A percentile compares a stretch with the other conserved stretches of the same genome.
These are phyloP conservation scores for Jacana jacana DNA, from an alignment of 2,113 vertebrate genomes.

Conservation along the genomic window DNA sequence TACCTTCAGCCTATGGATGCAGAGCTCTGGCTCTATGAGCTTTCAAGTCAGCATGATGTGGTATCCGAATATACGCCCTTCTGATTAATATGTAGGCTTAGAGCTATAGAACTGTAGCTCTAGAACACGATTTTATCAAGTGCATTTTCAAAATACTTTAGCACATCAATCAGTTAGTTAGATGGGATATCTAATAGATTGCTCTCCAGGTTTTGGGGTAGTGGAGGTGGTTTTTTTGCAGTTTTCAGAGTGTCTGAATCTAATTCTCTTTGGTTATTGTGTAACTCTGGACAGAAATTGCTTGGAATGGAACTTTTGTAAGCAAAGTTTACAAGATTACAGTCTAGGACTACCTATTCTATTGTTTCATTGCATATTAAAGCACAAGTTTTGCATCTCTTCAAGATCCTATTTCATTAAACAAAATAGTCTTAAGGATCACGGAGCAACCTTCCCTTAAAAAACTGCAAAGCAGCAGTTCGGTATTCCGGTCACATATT, in stretches of 20 bases:
- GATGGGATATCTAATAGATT: background rate
- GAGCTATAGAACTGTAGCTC: background rate
- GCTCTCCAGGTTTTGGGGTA: background rate
- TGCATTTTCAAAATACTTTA: background rate
- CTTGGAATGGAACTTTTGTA: background rate
- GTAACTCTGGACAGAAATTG: background rate
- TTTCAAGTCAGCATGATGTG: background rate
- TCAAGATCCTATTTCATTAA: background rate
- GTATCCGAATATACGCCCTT: background rate
- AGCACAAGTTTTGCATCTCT: background rate
- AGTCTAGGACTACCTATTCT: background rate
- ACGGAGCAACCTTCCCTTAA: background rate
- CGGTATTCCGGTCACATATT: background rate
- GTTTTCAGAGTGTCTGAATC: background rate
- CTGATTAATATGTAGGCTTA: background rate
- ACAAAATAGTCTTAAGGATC: background rate
- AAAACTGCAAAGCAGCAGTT: background rate
- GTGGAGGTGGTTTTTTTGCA: rapidly evolving
- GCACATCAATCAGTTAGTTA: background rate
- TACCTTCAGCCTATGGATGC: background rate
- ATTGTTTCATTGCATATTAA: background rate
- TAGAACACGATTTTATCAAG: no score
- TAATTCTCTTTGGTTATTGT: background rate
- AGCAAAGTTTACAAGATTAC: background rate
- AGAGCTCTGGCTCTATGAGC: background rate